phyloP scores from a whole-genome alignment of 2,797 vertebrate species.

The Hemitrygon akajei region DNA sequence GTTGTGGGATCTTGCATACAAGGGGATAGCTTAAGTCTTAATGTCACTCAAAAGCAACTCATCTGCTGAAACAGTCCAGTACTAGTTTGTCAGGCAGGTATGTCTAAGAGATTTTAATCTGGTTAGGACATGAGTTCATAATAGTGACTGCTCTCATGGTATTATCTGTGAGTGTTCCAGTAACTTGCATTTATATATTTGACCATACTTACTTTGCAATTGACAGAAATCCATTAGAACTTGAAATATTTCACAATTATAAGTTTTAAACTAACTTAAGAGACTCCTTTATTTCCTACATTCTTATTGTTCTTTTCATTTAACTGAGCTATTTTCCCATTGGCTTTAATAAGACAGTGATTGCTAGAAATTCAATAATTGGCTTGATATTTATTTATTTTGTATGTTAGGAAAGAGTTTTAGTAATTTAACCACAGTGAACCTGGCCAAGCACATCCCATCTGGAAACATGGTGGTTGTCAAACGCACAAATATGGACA shows the following conservation, averaged over 20 bases:
- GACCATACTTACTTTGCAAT: not conserved
- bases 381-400: constrained; percentile 21
- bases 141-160: not conserved
- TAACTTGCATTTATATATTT: not conserved
- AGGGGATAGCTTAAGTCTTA: not conserved
- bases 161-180: not conserved
- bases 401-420: constrained; percentile 76
- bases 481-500: constrained; percentile 87
- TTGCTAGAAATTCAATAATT: constrained; percentile 38
- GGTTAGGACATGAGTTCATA: not conserved
- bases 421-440: constrained; percentile 83
- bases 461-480: constrained; percentile 77
- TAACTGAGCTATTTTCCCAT: constrained; percentile 13
- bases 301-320: not conserved
- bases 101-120: not conserved
- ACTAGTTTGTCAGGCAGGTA: not conserved
- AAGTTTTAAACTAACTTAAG: not conserved
- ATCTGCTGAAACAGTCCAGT: not conserved
- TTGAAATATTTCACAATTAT: not conserved
- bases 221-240: not conserved
- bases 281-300: not conserved
- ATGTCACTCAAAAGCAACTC: not conserved
- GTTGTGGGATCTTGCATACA: not conserved
- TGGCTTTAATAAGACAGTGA: constrained; percentile 35
- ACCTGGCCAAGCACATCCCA: constrained; percentile 79